Evolutionary conservation across 1,140 invertebrate species (phyloP).

Genomic region (Ostrea edulis): DNA sequence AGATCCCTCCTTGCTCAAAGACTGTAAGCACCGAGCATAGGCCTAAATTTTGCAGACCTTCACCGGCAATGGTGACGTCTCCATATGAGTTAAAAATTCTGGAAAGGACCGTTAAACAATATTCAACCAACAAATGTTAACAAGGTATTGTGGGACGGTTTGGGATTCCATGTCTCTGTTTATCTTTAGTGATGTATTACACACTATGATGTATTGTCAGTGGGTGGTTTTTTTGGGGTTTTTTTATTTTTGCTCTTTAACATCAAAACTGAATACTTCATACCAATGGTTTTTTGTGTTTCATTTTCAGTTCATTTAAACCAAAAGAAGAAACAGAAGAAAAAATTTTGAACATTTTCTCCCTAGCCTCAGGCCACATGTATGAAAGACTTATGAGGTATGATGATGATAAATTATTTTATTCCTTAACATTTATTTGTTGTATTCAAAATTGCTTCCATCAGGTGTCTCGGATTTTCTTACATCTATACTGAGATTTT

Average conservation of each 20-base stretch:
- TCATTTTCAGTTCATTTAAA: constrained; percentile 82
- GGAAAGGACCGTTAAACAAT: too few species aligned
- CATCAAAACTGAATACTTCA: not conserved
- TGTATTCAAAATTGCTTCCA: too few species aligned
- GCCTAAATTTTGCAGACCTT: too few species aligned
- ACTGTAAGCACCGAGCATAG: too few species aligned
- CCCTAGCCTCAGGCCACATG: constrained; percentile 98
- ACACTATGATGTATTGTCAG: constrained; percentile 85
- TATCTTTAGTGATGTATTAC: too few species aligned
- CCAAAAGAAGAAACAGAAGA: constrained; percentile 85
- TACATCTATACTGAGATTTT: constrained; percentile 37
- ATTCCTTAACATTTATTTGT: too few species aligned
- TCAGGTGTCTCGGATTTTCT: not conserved
- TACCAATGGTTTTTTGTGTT: not conserved
- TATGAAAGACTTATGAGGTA: constrained; percentile 95
- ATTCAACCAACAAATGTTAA: too few species aligned
- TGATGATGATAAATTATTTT: not conserved
- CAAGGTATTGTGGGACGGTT: too few species aligned
- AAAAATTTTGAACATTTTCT: constrained; percentile 98
- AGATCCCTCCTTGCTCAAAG: too few species aligned
- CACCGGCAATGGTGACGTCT: too few species aligned
- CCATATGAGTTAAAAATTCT: too few species aligned
- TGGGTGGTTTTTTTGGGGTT: too few species aligned
- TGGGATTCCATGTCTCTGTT: constrained; percentile 99
- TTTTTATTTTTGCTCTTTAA: not conserved